phyloP scores from a whole-genome alignment of 1,140 invertebrate species.

The Drosophila simulans region DNA sequence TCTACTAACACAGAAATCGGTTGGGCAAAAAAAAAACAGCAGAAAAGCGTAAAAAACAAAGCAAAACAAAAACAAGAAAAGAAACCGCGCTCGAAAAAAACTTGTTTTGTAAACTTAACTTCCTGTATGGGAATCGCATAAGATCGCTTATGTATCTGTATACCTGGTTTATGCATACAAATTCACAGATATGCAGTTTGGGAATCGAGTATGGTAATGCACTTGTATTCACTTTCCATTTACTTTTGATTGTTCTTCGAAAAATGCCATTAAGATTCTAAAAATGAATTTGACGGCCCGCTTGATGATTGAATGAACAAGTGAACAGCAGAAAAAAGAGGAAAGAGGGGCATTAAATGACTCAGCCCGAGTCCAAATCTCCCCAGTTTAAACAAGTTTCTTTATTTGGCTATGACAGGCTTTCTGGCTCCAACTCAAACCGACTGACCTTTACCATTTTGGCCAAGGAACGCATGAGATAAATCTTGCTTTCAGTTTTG shows the following conservation, averaged over 20 bases:
- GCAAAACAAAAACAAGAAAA: slow-evolving; percentile 32
- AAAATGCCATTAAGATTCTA: slow-evolving; percentile 42
- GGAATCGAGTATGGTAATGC: slow-evolving; percentile 11
- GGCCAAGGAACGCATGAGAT: slow-evolving; percentile 26
- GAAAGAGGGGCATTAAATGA: slow-evolving; percentile 5
- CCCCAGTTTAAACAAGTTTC: slow-evolving; percentile 34
- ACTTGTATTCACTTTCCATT: slow-evolving; percentile 43
- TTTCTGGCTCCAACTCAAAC: slow-evolving; percentile 3
- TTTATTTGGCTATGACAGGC: slow-evolving; percentile 45
- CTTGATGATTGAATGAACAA: slow-evolving; percentile 22
- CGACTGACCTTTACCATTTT: slow-evolving; percentile 47
- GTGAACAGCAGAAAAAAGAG: slow-evolving; percentile 9
- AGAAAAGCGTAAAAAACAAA: slow-evolving; percentile 29
- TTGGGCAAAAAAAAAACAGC: background rate
- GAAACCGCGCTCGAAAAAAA: slow-evolving; percentile 36
- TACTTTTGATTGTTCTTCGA: slow-evolving; percentile 37
- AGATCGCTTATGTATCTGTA: slow-evolving; percentile 21
- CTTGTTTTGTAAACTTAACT: slow-evolving; percentile 44
- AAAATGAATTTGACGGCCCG: slow-evolving; percentile 29
- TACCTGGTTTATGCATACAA: slow-evolving; percentile 21
- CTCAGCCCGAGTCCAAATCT: slow-evolving; percentile 21
- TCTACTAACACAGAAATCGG: slow-evolving; percentile 29
- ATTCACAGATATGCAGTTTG: slow-evolving; percentile 21
- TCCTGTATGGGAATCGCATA: slow-evolving; percentile 36
- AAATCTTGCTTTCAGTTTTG: slow-evolving; percentile 21